Percentiles rank a stretch among this genome's conserved stretches.
These are phyloP conservation scores for Drosophila lini DNA, from an alignment of 1,140 invertebrate species.

Conservation along the genomic window DNA sequence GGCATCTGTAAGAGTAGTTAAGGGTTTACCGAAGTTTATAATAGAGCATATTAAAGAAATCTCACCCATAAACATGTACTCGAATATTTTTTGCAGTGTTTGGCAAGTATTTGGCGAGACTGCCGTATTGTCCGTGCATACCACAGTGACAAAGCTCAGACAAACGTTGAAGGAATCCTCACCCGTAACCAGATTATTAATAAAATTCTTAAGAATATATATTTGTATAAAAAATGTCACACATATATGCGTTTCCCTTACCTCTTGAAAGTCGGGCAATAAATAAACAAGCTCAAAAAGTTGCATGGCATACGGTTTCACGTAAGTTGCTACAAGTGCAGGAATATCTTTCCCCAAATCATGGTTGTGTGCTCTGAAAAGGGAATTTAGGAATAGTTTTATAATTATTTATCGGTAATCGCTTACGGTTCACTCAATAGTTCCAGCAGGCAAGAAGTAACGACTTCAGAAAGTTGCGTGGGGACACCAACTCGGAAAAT, in stretches of 20 bases:
- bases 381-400: background rate
- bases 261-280: constrained; percentile 50
- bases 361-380: constrained; percentile 12
- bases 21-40: background rate
- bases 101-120: constrained; percentile 24
- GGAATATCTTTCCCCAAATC: constrained; percentile 13
- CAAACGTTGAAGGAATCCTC: constrained; percentile 31
- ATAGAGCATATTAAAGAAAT: background rate
- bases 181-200: background rate
- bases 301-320: constrained; percentile 30
- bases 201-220: constrained; percentile 9
- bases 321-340: constrained; percentile 21
- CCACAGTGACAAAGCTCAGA: constrained; percentile 40
- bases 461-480: constrained; percentile 9
- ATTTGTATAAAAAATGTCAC: background rate
- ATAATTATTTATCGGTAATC: background rate
- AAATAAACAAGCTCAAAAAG: constrained; percentile 45
- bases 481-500: constrained; percentile 28
- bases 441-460: constrained; percentile 23
- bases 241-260: background rate
- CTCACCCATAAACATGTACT: constrained; percentile 54
- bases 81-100: constrained; percentile 40
- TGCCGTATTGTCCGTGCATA: constrained; percentile 14
- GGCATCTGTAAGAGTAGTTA: constrained; percentile 24
- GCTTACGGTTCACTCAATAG: constrained; percentile 46